A percentile compares a stretch with the other conserved stretches of the same genome.
Evolutionary conservation across 1,140 invertebrate genomes (phyloP).

Genomic region (Drosophila persimilis): DNA sequence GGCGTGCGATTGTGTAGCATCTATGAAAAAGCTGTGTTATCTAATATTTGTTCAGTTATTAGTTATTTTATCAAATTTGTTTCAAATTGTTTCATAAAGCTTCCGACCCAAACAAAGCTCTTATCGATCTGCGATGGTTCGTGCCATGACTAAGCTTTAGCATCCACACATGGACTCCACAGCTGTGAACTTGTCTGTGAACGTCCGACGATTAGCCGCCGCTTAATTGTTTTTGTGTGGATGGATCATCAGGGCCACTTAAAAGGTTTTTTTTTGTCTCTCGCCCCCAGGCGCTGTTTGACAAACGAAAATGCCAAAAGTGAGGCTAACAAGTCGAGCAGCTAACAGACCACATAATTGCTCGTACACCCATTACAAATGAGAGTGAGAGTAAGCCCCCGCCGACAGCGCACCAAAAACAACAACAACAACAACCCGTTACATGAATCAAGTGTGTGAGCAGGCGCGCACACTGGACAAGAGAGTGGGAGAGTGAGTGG

Average conservation of each 20-base stretch:
- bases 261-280: conserved; percentile 34
- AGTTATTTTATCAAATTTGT: not conserved
- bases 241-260: conserved; percentile 29
- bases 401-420: conserved; percentile 1
- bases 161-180: conserved; percentile 15
- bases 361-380: conserved; percentile 38
- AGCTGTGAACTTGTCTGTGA: conserved; percentile 4
- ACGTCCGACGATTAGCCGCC: conserved; percentile 6
- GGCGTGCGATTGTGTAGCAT: too few relatives aligned
- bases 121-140: conserved; percentile 17
- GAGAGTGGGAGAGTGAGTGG: too few relatives aligned
- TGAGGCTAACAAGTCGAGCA: conserved; percentile 48
- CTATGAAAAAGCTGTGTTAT: not conserved
- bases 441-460: conserved; percentile 15
- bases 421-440: conserved; percentile 3
- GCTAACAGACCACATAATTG: conserved; percentile 54
- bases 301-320: conserved; percentile 60
- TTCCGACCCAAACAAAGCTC: conserved; percentile 3
- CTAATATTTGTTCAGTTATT: conserved; percentile 13
- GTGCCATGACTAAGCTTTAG: conserved; percentile 28
- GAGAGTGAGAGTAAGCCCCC: conserved; percentile 60
- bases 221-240: conserved; percentile 52
- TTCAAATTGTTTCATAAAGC: not conserved
- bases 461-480: conserved; percentile 42
- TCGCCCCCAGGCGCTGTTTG: conserved; percentile 27